Evolutionary conservation across 1,140 invertebrate genomes (phyloP), one percentile per base, ranked within the genome.

Genomic region (Fopius arisanus): DNA sequence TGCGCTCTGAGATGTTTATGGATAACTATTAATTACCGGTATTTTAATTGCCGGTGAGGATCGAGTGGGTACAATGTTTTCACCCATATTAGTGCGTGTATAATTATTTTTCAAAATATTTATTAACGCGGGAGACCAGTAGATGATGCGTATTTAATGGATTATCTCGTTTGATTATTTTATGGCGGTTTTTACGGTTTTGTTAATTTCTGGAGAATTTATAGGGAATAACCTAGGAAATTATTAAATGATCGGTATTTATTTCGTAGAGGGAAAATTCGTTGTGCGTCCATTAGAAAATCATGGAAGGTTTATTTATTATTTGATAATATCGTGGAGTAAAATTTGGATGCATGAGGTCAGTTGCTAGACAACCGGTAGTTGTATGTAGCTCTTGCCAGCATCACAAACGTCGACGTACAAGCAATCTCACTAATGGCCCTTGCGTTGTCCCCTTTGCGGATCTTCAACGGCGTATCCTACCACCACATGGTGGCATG

Each of bases 341-440:
- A 16, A 3, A 51, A 51, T 19, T 7, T n/a, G n/a, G n/a, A 3
- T 51, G 43, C n/a, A 51, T n/a, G 14, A 0, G n/a, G 54, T 12
- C 23, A 59, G 23, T 59, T 23, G 23, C 54, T 23, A 19, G 14
- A 59, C 23, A 26, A 26, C 54, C 26, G 54, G 14, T 59, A 6
- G 3, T 12, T 10, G 54, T 59, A 12, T 7, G 3, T 4, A 14
- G 21, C 23, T 59, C 23, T 48, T 48, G 21, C 62, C 29, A 65
- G n/a, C 41, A 29, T 29, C 23, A 51, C 21, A 41, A 48, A 51
- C n/a, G 40, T 21, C 48, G 54, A 69, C 51, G 66, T 73, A 80
- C 77, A 80, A 83, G 77, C 80, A 86, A 86, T 86, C 83, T 85
- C 78, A 78, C 83, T 86, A 86, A 86, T 86, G 84, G 84, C 71